Evolutionary conservation across 1,140 invertebrate genomes (phyloP), one percentile per base, ranked within the genome.

Genomic region (Nasonia giraulti): DNA sequence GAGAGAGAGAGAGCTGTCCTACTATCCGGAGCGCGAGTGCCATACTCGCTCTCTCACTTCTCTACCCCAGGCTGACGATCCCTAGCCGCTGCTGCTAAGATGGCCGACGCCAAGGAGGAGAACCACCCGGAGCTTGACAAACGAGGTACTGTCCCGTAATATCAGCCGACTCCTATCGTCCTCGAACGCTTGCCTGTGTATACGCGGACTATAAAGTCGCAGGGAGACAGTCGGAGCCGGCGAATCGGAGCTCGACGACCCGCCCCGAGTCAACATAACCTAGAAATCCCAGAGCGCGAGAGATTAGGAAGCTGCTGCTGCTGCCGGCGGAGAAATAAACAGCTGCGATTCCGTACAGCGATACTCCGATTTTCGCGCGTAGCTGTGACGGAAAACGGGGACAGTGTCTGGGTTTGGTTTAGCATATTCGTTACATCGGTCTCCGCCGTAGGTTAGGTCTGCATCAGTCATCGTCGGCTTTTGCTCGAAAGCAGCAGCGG

Each of bases 61-160:
- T 62, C 20, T 62, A 62, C 17, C 55, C 55, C 55, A 62, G 55
- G 55, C 55, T 62, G 20, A 44, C 40, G 40, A 62, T 62, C 55
- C 55, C 17, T 62, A 62, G 55, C 66, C 68, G 79, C 79, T 81
- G 80, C 44, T 74, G 71, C 71, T 94, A 94, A 95, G 93, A 95
- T 95, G 94, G 94, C 94, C 91, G 94, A 95, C 93, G 94, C 93
- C 91, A 93, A 93, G 92, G 93, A 94, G 92, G 93, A 94, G 90
- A 93, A 93, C 55, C 55, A 62, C 92, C 91, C 91, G 90, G 93
- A 94, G 91, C 92, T 93, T 91, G 93, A 93, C 90, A 93, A 93
- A 89, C 91, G 92, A 94, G 94, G 94, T 95, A 94, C 89, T 90
- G 20, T 71, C 40, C 40, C 11, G 27, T 27, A 23, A 17, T 76